phyloP scores from a whole-genome alignment of 2,797 vertebrate species.

The Phylloscopus collybita region DNA sequence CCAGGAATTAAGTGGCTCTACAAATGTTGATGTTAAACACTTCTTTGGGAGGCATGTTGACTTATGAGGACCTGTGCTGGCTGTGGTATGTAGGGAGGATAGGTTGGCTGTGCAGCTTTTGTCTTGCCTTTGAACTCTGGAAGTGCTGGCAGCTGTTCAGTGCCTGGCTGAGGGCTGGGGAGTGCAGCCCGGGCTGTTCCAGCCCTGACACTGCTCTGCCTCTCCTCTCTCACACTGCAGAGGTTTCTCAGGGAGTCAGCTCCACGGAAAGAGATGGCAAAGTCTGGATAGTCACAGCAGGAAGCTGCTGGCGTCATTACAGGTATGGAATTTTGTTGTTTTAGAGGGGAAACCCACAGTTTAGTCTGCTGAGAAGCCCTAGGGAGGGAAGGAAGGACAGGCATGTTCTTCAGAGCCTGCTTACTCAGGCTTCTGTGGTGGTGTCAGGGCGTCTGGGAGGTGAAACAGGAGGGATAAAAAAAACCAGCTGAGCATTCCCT shows the following conservation, averaged over 20 bases:
- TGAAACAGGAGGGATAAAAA: neutral
- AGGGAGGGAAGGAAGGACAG: neutral
- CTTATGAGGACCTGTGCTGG: slow-evolving; percentile 3
- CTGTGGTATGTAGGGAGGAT: slow-evolving; percentile 35
- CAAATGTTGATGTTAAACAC: slow-evolving; percentile 60
- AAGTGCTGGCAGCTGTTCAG: slow-evolving; percentile 7
- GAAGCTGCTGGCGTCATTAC: neutral
- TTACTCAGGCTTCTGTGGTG: slow-evolving; percentile 15
- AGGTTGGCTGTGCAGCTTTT: neutral
- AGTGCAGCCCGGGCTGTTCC: neutral
- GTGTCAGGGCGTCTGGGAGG: neutral
- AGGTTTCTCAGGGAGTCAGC: neutral
- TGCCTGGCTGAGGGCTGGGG: neutral
- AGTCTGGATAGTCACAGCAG: neutral
- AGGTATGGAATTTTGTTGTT: slow-evolving; percentile 37
- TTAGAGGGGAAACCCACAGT: slow-evolving; percentile 43
- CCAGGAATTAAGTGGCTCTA: slow-evolving; percentile 55
- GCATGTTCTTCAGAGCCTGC: neutral
- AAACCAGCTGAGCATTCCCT: neutral
- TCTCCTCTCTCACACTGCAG: neutral
- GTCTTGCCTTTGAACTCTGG: slow-evolving; percentile 36
- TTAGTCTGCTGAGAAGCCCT: slow-evolving; percentile 60
- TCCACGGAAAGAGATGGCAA: neutral
- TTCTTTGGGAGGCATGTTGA: slow-evolving; percentile 50
- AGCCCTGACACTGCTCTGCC: fast-evolving